Percentiles rank a stretch among this genome's conserved stretches.
phyloP scores from a whole-genome alignment of 2,113 vertebrate species.

The Colaptes auratus region DNA sequence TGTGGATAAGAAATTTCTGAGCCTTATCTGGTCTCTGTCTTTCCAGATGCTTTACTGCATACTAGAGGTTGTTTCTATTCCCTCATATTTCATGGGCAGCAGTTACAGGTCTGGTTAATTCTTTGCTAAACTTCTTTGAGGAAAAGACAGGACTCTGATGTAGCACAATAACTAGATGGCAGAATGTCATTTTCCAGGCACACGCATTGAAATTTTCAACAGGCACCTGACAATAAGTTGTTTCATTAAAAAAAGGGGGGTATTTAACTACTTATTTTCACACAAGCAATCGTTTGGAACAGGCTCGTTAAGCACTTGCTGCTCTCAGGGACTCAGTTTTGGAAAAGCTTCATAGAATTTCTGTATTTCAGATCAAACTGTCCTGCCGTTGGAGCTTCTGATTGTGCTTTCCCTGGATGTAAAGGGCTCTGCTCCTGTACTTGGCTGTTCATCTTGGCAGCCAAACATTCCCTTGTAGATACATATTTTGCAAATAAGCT shows the following conservation, averaged over 20 bases:
- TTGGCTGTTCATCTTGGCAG: accelerated
- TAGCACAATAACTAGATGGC: accelerated
- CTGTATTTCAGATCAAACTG: neutral
- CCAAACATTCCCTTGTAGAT: neutral
- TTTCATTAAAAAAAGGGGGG: neutral
- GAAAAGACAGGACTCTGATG: neutral
- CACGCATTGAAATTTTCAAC: neutral
- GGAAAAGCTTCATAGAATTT: neutral
- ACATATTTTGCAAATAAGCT: neutral
- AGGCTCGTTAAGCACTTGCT: neutral
- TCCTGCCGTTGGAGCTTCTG: neutral
- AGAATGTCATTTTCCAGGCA: neutral
- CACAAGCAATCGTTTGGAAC: neutral
- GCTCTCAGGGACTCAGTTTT: neutral
- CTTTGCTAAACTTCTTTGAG: neutral
- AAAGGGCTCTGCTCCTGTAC: neutral
- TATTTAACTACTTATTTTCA: neutral
- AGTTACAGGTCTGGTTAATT: neutral
- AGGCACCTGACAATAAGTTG: neutral
- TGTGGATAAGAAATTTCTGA: neutral
- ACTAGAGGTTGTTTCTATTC: neutral
- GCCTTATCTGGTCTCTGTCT: accelerated
- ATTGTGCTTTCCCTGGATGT: neutral
- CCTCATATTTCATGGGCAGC: accelerated
- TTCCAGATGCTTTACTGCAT: neutral